phyloP scores from a whole-genome alignment of 2,113 vertebrate species.

The Microtus montanus region DNA sequence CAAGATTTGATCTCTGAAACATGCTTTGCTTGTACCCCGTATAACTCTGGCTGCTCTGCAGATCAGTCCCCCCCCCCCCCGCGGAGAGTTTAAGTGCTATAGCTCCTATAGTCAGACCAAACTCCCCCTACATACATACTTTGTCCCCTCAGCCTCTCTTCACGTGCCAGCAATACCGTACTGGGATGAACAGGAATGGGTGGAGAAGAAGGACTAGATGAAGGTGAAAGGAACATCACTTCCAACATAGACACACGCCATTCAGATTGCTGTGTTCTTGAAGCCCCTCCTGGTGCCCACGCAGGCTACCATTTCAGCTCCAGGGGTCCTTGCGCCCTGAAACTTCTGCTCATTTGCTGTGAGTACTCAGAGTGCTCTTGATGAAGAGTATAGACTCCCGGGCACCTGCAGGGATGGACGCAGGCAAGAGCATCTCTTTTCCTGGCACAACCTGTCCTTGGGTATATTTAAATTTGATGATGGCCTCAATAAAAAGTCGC shows the following conservation, averaged over 20 bases:
- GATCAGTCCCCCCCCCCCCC: rapidly evolving
- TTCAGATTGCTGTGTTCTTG: background rate
- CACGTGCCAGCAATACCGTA: background rate
- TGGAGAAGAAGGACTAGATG: rapidly evolving
- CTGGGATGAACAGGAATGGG: background rate
- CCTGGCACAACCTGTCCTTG: background rate
- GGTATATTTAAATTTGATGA: background rate
- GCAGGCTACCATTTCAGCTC: rapidly evolving
- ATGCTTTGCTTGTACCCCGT: rapidly evolving
- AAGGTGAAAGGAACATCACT: background rate
- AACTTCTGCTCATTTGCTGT: no score
- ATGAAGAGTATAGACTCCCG: no score
- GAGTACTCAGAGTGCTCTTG: background rate
- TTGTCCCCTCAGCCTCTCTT: no score
- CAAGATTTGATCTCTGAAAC: background rate
- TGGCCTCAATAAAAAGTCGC: background rate
- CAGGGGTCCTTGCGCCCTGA: background rate
- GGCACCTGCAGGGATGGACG: background rate
- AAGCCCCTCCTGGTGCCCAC: rapidly evolving
- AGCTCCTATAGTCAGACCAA: background rate
- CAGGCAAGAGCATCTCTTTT: background rate
- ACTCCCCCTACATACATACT: no score
- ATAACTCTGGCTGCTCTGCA: background rate
- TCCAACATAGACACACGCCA: no score
- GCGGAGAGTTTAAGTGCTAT: no score